phyloP scores from a whole-genome alignment of 2,797 vertebrate genomes.

The Nannoperca obscura region DNA sequence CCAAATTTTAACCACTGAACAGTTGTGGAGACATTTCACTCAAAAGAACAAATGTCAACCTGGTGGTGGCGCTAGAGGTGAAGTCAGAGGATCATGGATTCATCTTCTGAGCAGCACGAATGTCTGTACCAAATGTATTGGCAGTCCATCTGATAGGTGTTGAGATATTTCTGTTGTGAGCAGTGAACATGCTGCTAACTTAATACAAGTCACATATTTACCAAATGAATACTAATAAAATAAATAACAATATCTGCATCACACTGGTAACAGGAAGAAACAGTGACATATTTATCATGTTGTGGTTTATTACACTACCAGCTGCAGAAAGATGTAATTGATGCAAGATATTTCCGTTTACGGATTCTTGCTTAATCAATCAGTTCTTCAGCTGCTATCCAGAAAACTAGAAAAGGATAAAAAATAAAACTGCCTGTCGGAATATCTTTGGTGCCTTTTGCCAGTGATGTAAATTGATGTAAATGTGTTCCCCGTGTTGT shows the following conservation, averaged over 20 bases:
- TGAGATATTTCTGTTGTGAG: neutral
- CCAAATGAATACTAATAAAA: no score
- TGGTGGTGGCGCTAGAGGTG: neutral
- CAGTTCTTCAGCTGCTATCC: neutral
- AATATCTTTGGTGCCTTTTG: constrained; percentile 5
- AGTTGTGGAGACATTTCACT: no score
- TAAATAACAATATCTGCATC: neutral
- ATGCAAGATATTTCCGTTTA: neutral
- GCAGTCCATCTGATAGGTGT: neutral
- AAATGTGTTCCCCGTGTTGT: constrained; percentile 43
- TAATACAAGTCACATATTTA: neutral
- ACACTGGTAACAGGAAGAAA: neutral
- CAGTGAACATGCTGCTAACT: no score
- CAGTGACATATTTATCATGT: neutral
- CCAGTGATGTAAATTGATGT: constrained; percentile 47
- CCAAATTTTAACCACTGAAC: no score
- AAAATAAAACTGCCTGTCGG: neutral
- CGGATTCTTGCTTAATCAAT: neutral
- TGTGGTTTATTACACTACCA: neutral
- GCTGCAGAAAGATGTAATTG: neutral
- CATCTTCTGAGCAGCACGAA: no score
- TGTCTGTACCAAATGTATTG: no score
- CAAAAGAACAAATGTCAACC: no score
- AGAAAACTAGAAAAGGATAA: constrained; percentile 10
- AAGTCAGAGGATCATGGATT: neutral